phyloP scores from a whole-genome alignment of 2,113 vertebrate genomes.

The Hemiscyllium ocellatum region DNA sequence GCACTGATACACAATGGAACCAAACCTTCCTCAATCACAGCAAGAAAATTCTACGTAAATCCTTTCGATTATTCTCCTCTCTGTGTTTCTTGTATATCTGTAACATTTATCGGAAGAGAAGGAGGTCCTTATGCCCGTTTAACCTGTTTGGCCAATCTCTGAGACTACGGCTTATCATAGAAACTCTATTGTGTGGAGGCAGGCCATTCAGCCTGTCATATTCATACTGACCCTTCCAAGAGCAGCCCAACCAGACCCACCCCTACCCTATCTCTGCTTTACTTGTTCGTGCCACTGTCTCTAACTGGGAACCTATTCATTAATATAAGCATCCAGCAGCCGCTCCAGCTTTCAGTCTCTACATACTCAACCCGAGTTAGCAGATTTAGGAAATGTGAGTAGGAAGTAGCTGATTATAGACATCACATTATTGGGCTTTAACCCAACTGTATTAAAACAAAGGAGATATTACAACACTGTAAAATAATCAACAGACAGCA shows the following conservation, averaged over 20 bases:
- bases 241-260: no score
- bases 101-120: not conserved
- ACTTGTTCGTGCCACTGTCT: not conserved
- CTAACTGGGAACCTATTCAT: not conserved
- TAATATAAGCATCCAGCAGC: not conserved
- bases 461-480: not conserved
- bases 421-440: not conserved
- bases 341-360: not conserved
- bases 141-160: not conserved
- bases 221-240: no score
- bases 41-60: not conserved
- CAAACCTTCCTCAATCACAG: not conserved
- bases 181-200: no score
- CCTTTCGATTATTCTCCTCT: not conserved
- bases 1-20: not conserved
- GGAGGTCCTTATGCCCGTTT: not conserved
- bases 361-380: not conserved
- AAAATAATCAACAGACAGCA: conserved; percentile 3
- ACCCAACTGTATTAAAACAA: not conserved
- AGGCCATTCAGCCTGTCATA: no score
- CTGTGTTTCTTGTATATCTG: not conserved
- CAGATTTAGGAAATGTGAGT: not conserved
- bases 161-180: not conserved
- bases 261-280: not conserved
- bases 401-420: not conserved